Evolutionary conservation across 2,797 vertebrate species (phyloP).

Genomic region (Fistularia commersonii): DNA sequence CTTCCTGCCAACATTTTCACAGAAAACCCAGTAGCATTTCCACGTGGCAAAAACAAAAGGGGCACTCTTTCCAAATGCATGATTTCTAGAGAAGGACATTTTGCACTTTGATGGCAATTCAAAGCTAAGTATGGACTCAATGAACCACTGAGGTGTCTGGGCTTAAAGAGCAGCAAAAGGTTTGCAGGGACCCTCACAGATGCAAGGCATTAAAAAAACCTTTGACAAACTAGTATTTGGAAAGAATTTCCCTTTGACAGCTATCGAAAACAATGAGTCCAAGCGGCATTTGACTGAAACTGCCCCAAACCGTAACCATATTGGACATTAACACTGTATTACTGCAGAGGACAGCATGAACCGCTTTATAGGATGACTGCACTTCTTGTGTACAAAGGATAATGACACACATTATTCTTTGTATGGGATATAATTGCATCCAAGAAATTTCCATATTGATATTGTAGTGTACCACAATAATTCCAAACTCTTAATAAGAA

Average conservation of each 20-base stretch:
- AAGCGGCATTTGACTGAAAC: conserved; percentile 8
- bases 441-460: too few species aligned
- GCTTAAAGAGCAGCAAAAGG: conserved; percentile 25
- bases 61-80: conserved; percentile 26
- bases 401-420: too few species aligned
- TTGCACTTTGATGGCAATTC: conserved; percentile 47
- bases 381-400: too few species aligned
- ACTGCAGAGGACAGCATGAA: too few species aligned
- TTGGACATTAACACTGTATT: too few species aligned
- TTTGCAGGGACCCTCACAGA: conserved; percentile 22
- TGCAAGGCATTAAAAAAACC: conserved; percentile 35
- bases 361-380: too few species aligned
- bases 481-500: too few species aligned
- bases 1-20: conserved; percentile 37
- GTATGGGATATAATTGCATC: too few species aligned
- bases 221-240: conserved; percentile 21
- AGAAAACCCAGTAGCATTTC: conserved; percentile 21
- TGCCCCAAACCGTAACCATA: too few species aligned
- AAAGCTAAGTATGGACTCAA: conserved; percentile 36
- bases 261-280: conserved; percentile 7
- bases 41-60: conserved; percentile 38
- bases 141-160: conserved; percentile 27
- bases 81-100: conserved; percentile 37
- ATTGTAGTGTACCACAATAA: too few species aligned
- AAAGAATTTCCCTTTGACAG: conserved; percentile 26